Percentiles rank a stretch among this genome's conserved stretches.
phyloP scores from a whole-genome alignment of 1,140 invertebrate species.

The Drosophila sucinea region DNA sequence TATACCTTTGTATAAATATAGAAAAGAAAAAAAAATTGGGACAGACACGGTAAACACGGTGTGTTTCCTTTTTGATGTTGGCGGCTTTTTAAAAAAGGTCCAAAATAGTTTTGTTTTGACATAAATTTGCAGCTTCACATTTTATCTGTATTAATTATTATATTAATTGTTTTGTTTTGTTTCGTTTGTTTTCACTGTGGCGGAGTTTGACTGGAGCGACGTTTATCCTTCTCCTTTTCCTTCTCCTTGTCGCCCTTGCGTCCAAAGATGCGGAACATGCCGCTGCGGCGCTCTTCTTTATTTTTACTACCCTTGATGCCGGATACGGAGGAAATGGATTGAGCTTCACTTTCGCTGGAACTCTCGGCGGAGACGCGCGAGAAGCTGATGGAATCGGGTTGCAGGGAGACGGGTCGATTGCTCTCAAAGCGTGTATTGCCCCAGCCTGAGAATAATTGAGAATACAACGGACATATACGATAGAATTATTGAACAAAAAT shows the following conservation, averaged over 20 bases:
- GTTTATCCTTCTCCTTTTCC: slow-evolving; percentile 79
- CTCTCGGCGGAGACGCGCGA: slow-evolving; percentile 80
- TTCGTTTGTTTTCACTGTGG: slow-evolving; percentile 55
- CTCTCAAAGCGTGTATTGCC: slow-evolving; percentile 75
- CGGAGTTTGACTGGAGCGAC: slow-evolving; percentile 76
- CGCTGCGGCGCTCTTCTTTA: slow-evolving; percentile 81
- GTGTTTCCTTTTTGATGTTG: background rate
- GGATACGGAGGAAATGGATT: slow-evolving; percentile 80
- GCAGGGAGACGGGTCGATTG: slow-evolving; percentile 77
- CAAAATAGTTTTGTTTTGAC: slow-evolving; percentile 28
- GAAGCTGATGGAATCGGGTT: slow-evolving; percentile 78
- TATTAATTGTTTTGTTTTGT: slow-evolving; percentile 2
- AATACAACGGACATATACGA: background rate
- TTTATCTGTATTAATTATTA: too few relatives aligned
- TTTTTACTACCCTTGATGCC: slow-evolving; percentile 79
- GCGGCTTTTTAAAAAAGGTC: slow-evolving; percentile 10
- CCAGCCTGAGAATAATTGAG: slow-evolving; percentile 65
- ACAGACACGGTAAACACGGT: background rate
- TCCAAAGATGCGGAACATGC: slow-evolving; percentile 82
- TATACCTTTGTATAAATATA: slow-evolving; percentile 61
- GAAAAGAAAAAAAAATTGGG: slow-evolving; percentile 74
- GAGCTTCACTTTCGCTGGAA: slow-evolving; percentile 82
- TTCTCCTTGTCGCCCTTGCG: slow-evolving; percentile 82
- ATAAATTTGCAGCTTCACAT: slow-evolving; percentile 20
- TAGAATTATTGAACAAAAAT: background rate